Evolutionary conservation across 2,113 vertebrate genomes (phyloP).

Genomic region (Vulpes vulpes): DNA sequence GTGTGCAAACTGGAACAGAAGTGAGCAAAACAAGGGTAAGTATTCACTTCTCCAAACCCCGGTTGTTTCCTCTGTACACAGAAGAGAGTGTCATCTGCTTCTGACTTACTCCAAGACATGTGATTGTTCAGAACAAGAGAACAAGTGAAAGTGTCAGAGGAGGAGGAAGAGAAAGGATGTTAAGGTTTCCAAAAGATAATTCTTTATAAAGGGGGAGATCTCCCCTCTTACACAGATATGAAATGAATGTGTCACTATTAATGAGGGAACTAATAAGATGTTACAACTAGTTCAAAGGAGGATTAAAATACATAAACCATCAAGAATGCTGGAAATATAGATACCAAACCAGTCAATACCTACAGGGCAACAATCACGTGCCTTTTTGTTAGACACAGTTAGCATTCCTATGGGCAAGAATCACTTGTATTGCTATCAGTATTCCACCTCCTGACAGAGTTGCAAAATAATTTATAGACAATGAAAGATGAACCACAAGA

Average conservation of each 20-base stretch:
- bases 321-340: neutral
- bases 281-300: neutral
- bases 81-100: neutral
- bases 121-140: neutral
- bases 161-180: neutral
- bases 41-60: neutral
- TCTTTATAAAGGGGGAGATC: neutral
- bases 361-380: neutral
- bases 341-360: neutral
- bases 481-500: neutral
- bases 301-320: neutral
- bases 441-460: neutral
- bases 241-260: neutral
- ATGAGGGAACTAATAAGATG: neutral
- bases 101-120: neutral
- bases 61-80: neutral
- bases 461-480: neutral
- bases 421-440: neutral
- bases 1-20: neutral
- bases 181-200: neutral
- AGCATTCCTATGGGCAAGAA: neutral
- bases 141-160: neutral
- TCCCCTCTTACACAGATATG: neutral
- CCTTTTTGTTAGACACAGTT: neutral
- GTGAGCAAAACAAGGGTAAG: neutral